A percentile compares a stretch with the other conserved stretches of the same genome.
Conservation (phyloP, 2,888 invertebrate genomes). For the Zaprionus obscuricornis region DNA sequence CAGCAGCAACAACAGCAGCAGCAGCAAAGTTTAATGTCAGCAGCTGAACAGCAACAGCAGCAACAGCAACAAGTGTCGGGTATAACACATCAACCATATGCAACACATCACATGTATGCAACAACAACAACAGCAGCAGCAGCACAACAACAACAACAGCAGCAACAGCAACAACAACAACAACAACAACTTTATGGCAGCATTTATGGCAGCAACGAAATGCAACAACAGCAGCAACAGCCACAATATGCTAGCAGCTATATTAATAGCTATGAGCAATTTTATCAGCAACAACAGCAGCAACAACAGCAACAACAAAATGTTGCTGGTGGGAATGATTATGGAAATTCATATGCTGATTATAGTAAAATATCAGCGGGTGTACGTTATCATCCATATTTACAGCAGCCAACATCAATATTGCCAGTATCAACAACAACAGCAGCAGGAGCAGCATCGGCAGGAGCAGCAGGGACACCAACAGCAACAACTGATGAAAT, state of each 20-base stretch:
- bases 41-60: conserved; percentile 74
- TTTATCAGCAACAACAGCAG: conserved; percentile 80
- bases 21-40: conserved; percentile 79
- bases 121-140: conserved; percentile 81
- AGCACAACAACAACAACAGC: conserved; percentile 63
- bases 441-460: conserved; percentile 24
- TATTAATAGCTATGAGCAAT: conserved; percentile 82
- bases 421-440: conserved; percentile 24
- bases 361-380: conserved; percentile 63
- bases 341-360: conserved; percentile 56
- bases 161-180: conserved; percentile 64
- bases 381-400: conserved; percentile 80
- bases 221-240: conserved; percentile 56
- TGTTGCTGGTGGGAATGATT: conserved; percentile 30
- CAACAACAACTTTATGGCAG: conserved; percentile 52
- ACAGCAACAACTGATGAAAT: conserved; percentile 31
- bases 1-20: conserved; percentile 85
- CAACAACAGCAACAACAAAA: conserved; percentile 57
- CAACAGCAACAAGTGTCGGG: conserved; percentile 83
- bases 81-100: conserved; percentile 72
- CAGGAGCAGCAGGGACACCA: conserved; percentile 61
- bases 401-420: conserved; percentile 71
- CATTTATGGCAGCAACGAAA: conserved; percentile 50
- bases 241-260: conserved; percentile 73
- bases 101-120: conserved; percentile 66